Percentiles rank a stretch among this genome's conserved stretches.
phyloP scores from a whole-genome alignment of 2,888 invertebrate species.

The Callyntrura guangdongensis region DNA sequence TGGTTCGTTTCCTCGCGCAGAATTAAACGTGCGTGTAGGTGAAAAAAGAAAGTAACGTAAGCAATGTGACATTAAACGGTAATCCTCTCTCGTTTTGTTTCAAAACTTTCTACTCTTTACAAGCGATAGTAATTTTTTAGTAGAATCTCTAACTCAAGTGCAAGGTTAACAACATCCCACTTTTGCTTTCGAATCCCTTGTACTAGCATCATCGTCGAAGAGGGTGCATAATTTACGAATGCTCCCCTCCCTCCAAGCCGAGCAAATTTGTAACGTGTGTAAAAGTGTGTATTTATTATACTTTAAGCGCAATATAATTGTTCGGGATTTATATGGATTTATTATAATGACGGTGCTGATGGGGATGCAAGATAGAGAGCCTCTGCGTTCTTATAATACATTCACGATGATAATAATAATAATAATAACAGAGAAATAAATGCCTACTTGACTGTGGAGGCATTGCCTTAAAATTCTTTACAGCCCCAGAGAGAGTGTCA shows the following conservation, averaged over 20 bases:
- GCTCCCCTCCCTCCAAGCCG: conserved; percentile 6
- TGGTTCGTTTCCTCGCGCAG: not conserved
- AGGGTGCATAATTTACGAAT: conserved; percentile 50
- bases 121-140: too few relatives aligned
- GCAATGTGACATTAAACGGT: too few relatives aligned
- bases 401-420: conserved; percentile 5
- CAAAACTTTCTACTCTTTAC: too few relatives aligned
- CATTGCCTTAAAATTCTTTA: conserved; percentile 29
- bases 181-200: too few relatives aligned
- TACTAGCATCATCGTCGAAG: too few relatives aligned
- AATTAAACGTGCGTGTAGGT: too few relatives aligned
- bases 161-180: conserved; percentile 14
- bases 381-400: too few relatives aligned
- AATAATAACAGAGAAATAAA: conserved; percentile 8
- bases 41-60: not conserved
- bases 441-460: conserved; percentile 26
- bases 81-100: too few relatives aligned
- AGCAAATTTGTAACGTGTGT: conserved; percentile 32
- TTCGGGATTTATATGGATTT: conserved; percentile 71
- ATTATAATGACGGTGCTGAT: conserved; percentile 66
- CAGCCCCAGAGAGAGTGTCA: not conserved
- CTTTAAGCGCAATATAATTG: conserved; percentile 54
- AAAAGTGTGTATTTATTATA: conserved; percentile 44
- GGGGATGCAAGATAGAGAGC: not conserved
- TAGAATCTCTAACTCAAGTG: too few relatives aligned